Evolutionary conservation across 1,140 invertebrate species (phyloP).

Genomic region (Aplysia californica): DNA sequence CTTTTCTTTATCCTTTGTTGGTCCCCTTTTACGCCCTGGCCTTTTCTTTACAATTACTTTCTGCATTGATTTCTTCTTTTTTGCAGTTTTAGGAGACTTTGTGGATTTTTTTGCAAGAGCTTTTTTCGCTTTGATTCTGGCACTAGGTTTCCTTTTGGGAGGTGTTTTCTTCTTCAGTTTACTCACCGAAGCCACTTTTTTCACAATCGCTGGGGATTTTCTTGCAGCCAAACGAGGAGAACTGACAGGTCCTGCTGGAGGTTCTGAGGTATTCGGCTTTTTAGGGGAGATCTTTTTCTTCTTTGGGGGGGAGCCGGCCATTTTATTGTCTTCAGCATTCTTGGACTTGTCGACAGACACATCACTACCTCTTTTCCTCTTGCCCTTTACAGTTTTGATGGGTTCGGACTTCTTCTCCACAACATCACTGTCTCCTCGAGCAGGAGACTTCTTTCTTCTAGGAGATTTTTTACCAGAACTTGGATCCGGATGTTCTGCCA

Average conservation of each 20-base stretch:
- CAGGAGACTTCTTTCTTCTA: neutral
- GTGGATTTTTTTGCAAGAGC: conserved; percentile 29
- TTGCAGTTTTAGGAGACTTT: conserved; percentile 27
- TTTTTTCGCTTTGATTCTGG: conserved; percentile 37
- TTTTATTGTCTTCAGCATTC: neutral
- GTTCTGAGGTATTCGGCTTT: neutral
- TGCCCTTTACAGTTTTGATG: no score
- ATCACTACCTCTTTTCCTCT: neutral
- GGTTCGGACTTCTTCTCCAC: no score
- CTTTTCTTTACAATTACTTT: conserved; percentile 36
- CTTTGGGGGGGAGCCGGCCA: neutral
- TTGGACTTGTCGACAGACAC: neutral
- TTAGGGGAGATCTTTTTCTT: neutral
- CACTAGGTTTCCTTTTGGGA: conserved; percentile 34
- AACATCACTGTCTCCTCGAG: neutral
- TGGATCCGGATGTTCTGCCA: neutral
- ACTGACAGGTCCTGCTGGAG: neutral
- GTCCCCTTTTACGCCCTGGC: conserved; percentile 26
- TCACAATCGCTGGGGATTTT: conserved; percentile 9
- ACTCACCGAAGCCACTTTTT: neutral
- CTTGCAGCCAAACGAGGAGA: neutral
- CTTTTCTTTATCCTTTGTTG: conserved; percentile 17
- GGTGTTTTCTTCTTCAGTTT: conserved; percentile 5
- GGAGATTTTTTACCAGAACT: neutral
- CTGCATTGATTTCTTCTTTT: conserved; percentile 31